A percentile compares a stretch with the other conserved stretches of the same genome.
phyloP scores from a whole-genome alignment of 1,140 invertebrate species.

The Sminthurides bifidus region DNA sequence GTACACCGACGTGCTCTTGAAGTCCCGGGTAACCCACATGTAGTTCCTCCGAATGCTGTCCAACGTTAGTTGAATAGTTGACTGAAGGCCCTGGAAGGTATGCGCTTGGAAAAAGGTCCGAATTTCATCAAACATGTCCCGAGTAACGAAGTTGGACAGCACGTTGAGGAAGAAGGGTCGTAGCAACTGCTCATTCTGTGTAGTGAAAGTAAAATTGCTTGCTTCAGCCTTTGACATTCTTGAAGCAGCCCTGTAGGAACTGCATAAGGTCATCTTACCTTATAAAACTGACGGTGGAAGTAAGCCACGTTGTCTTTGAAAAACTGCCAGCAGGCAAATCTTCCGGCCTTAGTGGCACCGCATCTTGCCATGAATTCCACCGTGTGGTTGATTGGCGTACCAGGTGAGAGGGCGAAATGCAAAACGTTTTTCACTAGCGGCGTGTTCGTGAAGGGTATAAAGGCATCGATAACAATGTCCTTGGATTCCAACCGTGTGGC shows the following conservation, averaged over 20 bases:
- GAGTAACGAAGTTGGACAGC: background rate
- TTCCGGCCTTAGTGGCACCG: background rate
- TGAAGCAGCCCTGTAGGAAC: background rate
- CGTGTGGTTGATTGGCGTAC: background rate
- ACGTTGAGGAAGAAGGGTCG: background rate
- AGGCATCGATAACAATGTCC: background rate
- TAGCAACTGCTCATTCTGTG: slow-evolving; percentile 1
- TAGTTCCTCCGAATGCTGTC: slow-evolving; percentile 1
- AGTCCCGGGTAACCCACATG: background rate
- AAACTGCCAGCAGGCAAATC: background rate
- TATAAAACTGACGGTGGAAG: background rate
- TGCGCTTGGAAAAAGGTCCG: background rate
- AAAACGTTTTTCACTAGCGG: slow-evolving; percentile 3
- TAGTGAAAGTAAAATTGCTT: background rate
- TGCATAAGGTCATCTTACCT: background rate
- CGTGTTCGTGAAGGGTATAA: background rate
- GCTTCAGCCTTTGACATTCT: background rate
- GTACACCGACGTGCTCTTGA: background rate
- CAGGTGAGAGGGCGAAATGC: background rate
- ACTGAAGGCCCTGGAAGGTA: background rate
- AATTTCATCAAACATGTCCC: background rate
- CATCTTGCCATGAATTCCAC: background rate
- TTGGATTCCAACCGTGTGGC: background rate
- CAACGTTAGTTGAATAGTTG: background rate
- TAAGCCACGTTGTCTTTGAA: slow-evolving; percentile 2